Evolutionary conservation across 2,113 vertebrate genomes (phyloP).

Genomic region (Theristicus caerulescens): DNA sequence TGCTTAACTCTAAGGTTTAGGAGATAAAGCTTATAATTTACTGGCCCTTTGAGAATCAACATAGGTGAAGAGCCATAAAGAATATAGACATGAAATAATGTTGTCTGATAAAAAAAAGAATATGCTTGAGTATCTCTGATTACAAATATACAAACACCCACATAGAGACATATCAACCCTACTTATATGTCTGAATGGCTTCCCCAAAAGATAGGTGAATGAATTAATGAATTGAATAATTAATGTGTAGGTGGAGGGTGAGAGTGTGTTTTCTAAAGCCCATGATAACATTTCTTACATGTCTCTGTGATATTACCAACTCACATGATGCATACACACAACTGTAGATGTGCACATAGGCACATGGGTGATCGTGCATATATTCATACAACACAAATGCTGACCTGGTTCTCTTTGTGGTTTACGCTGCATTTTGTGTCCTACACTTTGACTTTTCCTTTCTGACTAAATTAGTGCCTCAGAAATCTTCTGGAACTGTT

Average conservation of each 20-base stretch:
- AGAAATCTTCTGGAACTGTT: background rate
- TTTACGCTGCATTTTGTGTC: background rate
- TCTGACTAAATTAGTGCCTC: background rate
- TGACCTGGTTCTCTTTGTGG: background rate
- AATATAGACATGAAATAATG: background rate
- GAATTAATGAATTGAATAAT: background rate
- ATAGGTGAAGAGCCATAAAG: background rate
- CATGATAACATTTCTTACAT: background rate
- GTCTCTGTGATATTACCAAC: background rate
- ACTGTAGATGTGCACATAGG: background rate
- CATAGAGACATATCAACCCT: background rate
- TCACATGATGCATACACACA: rapidly evolving
- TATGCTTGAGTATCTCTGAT: background rate
- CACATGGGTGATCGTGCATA: rapidly evolving
- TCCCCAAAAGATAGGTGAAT: background rate
- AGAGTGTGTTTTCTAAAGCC: background rate
- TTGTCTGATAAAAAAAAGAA: background rate
- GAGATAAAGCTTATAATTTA: background rate
- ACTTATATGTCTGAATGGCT: background rate
- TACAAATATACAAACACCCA: background rate
- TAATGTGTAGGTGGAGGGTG: background rate
- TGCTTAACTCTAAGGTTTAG: background rate
- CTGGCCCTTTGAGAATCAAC: background rate
- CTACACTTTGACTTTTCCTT: background rate
- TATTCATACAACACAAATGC: background rate